These are phyloP conservation scores for Cydia amplana DNA, from an alignment of 1,140 invertebrate genomes.

Conservation along the genomic window DNA sequence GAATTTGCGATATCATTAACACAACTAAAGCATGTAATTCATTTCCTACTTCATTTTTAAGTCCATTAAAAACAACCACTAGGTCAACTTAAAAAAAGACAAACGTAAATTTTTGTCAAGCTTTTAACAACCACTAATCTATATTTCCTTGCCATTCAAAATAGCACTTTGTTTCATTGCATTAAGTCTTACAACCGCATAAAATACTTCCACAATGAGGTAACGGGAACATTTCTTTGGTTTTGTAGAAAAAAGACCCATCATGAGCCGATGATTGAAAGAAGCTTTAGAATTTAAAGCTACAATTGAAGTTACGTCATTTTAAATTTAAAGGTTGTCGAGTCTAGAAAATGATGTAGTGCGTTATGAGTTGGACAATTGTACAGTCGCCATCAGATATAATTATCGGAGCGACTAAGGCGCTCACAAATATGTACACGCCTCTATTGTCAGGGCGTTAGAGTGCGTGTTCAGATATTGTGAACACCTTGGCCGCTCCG, in stretches of 20 bases:
- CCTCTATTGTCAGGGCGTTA: no score
- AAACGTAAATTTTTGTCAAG: background rate
- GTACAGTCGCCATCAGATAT: no score
- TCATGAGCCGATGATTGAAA: background rate
- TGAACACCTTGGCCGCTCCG: no score
- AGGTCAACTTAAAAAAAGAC: conserved; percentile 1
- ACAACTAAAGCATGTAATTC: background rate
- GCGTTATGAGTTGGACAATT: no score
- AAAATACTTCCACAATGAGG: background rate
- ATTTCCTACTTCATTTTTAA: background rate
- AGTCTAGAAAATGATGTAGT: background rate
- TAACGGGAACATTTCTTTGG: background rate
- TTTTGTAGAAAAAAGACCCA: background rate
- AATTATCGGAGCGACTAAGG: no score
- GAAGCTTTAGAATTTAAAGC: background rate
- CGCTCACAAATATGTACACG: no score
- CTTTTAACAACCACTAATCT: background rate
- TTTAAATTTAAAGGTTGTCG: background rate
- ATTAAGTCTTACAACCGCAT: background rate
- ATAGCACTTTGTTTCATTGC: background rate
- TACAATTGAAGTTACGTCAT: background rate
- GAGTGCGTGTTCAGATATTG: no score
- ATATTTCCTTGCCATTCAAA: background rate
- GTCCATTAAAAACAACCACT: background rate
- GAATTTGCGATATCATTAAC: background rate